These are phyloP conservation scores for Hyla sarda DNA, from an alignment of 2,113 vertebrate species.

Conservation along the genomic window DNA sequence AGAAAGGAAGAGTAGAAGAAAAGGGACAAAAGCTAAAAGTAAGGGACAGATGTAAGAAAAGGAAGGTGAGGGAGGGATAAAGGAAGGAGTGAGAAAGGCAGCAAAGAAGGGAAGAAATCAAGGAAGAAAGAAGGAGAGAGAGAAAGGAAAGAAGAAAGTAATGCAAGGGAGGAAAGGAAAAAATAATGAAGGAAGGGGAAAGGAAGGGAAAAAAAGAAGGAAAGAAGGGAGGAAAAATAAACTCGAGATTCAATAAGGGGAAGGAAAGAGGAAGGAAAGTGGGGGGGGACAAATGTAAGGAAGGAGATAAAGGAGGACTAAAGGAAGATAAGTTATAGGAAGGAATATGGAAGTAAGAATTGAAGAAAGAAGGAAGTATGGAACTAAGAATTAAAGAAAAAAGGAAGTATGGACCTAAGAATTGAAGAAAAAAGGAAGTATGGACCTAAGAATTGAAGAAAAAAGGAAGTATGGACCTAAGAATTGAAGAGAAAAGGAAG, in stretches of 20 bases:
- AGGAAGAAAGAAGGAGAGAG: too few species aligned
- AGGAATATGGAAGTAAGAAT: background rate
- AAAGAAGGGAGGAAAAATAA: background rate
- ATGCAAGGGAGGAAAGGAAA: background rate
- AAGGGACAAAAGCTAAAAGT: background rate
- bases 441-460: background rate
- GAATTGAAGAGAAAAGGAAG: background rate
- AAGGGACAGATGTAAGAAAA: background rate
- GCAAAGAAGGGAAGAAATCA: background rate
- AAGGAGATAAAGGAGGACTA: background rate
- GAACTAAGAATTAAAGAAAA: background rate
- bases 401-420: background rate
- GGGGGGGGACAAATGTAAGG: background rate
- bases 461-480: fast-evolving
- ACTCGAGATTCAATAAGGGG: too few species aligned
- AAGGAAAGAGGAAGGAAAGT: background rate
- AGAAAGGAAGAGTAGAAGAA: background rate
- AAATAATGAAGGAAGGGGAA: background rate
- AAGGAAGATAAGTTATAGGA: background rate
- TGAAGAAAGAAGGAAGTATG: background rate
- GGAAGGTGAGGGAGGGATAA: background rate
- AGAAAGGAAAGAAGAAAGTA: background rate
- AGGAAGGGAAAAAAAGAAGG: background rate
- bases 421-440: background rate
- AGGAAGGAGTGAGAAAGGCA: background rate